Conservation (phyloP, 1,140 invertebrate species). For the Hetaerina americana region DNA sequence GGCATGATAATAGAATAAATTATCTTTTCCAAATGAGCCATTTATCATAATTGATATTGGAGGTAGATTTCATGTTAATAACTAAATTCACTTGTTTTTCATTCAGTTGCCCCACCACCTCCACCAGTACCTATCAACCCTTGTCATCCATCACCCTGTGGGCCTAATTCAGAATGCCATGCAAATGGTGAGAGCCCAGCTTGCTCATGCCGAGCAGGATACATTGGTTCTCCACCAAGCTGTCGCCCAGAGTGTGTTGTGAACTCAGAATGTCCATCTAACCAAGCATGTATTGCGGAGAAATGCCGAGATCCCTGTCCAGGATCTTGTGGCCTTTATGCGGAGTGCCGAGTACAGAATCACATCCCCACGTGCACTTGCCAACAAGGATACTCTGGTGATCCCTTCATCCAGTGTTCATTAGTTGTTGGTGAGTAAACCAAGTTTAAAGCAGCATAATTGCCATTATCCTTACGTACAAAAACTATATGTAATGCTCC, state of each 20-base stretch:
- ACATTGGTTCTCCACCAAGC: slow-evolving; percentile 38
- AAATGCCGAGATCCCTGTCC: slow-evolving; percentile 57
- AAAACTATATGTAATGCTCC: no score
- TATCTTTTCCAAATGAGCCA: no score
- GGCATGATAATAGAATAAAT: no score
- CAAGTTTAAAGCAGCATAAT: background rate
- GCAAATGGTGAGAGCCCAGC: slow-evolving; percentile 36
- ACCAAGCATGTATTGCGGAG: slow-evolving; percentile 41
- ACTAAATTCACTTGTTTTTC: no score
- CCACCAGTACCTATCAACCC: slow-evolving; percentile 24
- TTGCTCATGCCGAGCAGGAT: slow-evolving; percentile 41
- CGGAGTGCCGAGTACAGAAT: slow-evolving; percentile 58
- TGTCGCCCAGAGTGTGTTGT: slow-evolving; percentile 42
- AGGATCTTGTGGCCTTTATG: slow-evolving; percentile 52
- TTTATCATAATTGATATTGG: no score
- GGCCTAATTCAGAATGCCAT: slow-evolving; percentile 37
- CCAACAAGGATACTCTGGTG: slow-evolving; percentile 42
- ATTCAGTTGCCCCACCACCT: slow-evolving; percentile 23
- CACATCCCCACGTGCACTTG: slow-evolving; percentile 62
- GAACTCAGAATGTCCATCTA: slow-evolving; percentile 36
- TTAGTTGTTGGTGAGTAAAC: slow-evolving; percentile 18
- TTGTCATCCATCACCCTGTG: slow-evolving; percentile 36
- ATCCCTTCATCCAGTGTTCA: slow-evolving; percentile 40
- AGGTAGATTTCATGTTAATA: no score
- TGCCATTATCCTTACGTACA: background rate